Conservation (phyloP, 2,797 vertebrate species). For the Acanthiza pusilla region DNA sequence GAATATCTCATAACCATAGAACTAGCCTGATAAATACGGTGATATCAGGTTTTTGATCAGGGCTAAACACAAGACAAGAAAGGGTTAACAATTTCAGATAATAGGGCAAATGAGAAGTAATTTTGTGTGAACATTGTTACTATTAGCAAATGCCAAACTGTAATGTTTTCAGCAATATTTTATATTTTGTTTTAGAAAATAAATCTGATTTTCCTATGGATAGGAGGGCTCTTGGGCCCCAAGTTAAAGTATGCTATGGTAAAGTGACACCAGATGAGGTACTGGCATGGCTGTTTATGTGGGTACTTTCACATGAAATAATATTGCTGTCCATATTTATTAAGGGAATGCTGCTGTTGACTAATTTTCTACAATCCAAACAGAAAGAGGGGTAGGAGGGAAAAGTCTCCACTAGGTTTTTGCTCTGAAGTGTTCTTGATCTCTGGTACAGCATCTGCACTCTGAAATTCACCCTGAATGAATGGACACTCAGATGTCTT, state of each 20-base stretch:
- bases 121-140: neutral
- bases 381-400: neutral
- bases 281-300: neutral
- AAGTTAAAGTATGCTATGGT: neutral
- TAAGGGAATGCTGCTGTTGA: neutral
- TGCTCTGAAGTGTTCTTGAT: neutral
- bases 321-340: neutral
- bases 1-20: neutral
- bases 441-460: neutral
- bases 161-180: neutral
- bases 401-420: neutral
- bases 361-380: neutral
- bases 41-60: neutral
- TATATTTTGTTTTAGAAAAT: constrained; percentile 23
- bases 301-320: neutral
- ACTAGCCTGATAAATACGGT: neutral
- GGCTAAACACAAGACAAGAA: neutral
- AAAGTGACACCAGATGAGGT: neutral
- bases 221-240: neutral
- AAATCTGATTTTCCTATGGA: neutral
- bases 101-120: neutral
- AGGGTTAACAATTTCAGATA: neutral
- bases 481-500: neutral
- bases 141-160: neutral
- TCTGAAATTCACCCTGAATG: neutral